Percentiles rank a stretch among this genome's conserved stretches.
phyloP scores from a whole-genome alignment of 2,113 vertebrate genomes.

The Daphoenositta chrysoptera region DNA sequence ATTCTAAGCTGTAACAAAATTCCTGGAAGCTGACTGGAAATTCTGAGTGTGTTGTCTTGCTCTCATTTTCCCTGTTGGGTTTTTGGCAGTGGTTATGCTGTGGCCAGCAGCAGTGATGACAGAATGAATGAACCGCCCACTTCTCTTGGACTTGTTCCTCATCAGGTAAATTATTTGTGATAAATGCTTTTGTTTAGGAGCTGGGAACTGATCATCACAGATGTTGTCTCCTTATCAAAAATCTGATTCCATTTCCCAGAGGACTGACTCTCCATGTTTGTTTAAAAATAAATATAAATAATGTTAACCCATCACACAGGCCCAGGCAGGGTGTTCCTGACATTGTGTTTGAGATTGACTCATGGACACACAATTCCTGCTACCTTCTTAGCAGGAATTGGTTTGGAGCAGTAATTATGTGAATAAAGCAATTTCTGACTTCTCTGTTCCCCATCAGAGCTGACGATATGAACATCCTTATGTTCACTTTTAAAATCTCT shows the following conservation, averaged over 20 bases:
- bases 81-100: slow-evolving; percentile 87
- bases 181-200: background rate
- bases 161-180: slow-evolving; percentile 84
- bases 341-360: background rate
- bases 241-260: background rate
- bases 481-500: background rate
- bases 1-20: background rate
- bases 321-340: background rate
- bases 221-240: background rate
- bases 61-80: background rate
- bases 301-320: background rate
- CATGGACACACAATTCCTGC: background rate
- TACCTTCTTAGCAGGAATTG: background rate
- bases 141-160: slow-evolving; percentile 92
- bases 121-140: slow-evolving; percentile 98
- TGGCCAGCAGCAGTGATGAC: slow-evolving; percentile 97
- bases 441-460: background rate
- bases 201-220: background rate
- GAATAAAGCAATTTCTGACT: background rate
- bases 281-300: background rate
- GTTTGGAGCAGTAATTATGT: background rate
- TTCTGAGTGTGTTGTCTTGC: slow-evolving; percentile 1
- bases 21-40: background rate
- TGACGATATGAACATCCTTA: background rate
- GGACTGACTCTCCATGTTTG: background rate